Evolutionary conservation across 2,113 vertebrate species (phyloP).

Genomic region (Halichoeres trimaculatus): DNA sequence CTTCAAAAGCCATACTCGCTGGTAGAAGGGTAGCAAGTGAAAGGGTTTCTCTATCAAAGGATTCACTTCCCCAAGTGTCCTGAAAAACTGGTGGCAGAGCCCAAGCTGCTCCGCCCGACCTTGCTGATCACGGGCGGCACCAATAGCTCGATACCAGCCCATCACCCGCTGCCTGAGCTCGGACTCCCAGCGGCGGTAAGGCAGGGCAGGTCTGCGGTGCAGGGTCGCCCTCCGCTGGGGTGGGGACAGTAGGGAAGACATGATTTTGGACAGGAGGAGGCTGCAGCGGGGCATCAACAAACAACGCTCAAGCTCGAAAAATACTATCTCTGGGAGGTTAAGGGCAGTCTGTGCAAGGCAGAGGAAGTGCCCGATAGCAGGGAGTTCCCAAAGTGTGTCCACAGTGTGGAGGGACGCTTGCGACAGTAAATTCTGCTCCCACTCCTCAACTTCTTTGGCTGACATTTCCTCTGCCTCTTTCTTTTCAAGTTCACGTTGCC

Average conservation of each 20-base stretch:
- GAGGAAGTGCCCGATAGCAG: constrained; percentile 97
- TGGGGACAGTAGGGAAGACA: constrained; percentile 94
- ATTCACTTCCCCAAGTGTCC: constrained; percentile 88
- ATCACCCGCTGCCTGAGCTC: constrained; percentile 91
- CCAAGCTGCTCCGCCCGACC: constrained; percentile 91
- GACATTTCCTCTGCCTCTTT: constrained; percentile 96
- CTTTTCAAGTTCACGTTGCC: constrained; percentile 94
- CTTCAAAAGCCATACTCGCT: constrained; percentile 96
- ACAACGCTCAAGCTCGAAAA: constrained; percentile 96
- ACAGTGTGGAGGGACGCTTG: constrained; percentile 89
- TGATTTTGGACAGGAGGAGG: constrained; percentile 93
- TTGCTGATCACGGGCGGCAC: constrained; percentile 86
- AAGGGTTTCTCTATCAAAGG: constrained; percentile 92
- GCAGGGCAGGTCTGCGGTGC: constrained; percentile 90
- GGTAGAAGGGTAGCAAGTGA: constrained; percentile 91
- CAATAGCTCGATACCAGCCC: constrained; percentile 90
- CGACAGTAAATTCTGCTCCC: constrained; percentile 91
- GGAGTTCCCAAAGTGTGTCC: constrained; percentile 95
- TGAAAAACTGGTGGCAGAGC: constrained; percentile 93
- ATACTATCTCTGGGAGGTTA: constrained; percentile 96
- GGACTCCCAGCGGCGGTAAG: constrained; percentile 93
- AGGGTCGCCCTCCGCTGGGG: constrained; percentile 89
- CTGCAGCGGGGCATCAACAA: constrained; percentile 97
- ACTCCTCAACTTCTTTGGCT: constrained; percentile 95
- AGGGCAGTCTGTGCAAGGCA: constrained; percentile 96